Evolutionary conservation across 2,888 invertebrate genomes (phyloP).

Genomic region (Coelopa pilipes): DNA sequence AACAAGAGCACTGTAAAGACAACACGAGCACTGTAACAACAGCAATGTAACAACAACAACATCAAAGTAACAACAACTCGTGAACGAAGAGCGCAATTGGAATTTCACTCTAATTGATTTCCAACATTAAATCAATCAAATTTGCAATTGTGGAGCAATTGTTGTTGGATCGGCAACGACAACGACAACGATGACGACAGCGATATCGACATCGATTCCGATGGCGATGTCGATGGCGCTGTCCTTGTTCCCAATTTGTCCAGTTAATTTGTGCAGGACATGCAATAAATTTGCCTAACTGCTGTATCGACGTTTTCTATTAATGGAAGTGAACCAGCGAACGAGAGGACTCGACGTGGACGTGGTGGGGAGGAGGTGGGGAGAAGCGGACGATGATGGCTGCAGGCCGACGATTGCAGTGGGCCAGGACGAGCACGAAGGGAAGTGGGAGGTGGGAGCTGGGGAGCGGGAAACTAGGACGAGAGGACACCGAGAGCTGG

Average conservation of each 20-base stretch:
- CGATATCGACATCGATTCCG: too few relatives aligned
- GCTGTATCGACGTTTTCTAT: slow-evolving; percentile 16
- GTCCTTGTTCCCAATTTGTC: background rate
- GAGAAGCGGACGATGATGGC: too few relatives aligned
- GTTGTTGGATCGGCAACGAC: too few relatives aligned
- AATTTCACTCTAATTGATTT: slow-evolving; percentile 6
- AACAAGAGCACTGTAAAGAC: background rate
- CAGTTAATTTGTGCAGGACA: slow-evolving; percentile 16
- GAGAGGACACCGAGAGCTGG: too few relatives aligned
- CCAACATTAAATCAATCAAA: slow-evolving; percentile 15
- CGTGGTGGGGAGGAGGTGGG: too few relatives aligned
- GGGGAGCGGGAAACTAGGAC: too few relatives aligned
- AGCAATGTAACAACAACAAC: background rate
- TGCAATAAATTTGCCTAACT: slow-evolving; percentile 22
- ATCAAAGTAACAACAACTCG: background rate
- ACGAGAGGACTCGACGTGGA: too few relatives aligned
- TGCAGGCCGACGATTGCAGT: too few relatives aligned
- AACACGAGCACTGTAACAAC: background rate
- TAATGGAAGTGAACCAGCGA: too few relatives aligned
- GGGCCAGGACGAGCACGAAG: too few relatives aligned
- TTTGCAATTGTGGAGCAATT: background rate
- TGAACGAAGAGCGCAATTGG: background rate
- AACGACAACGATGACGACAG: too few relatives aligned
- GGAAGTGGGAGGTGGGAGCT: too few relatives aligned
- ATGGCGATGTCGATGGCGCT: background rate